Percentiles rank a stretch among this genome's conserved stretches.
phyloP scores from a whole-genome alignment of 2,888 invertebrate genomes.

The Digitonthophagus gazella region DNA sequence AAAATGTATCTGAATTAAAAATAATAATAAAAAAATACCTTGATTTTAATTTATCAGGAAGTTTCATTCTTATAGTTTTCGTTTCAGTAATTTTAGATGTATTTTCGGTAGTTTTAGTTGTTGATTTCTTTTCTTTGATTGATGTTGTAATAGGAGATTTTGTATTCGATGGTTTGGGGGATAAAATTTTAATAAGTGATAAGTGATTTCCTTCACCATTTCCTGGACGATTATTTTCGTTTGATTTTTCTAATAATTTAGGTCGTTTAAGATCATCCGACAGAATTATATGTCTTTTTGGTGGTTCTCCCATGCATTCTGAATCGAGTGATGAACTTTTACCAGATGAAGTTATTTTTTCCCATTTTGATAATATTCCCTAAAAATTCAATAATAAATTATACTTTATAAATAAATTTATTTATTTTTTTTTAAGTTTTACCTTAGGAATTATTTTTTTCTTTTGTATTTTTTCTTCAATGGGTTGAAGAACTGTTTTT shows the following conservation, averaged over 20 bases:
- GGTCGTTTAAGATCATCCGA: constrained; percentile 22
- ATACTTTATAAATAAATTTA: background rate
- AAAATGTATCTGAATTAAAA: background rate
- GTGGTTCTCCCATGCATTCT: constrained; percentile 13
- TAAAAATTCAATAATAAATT: background rate
- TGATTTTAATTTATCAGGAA: constrained; percentile 17
- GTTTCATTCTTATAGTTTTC: constrained; percentile 11
- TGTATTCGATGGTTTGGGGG: background rate
- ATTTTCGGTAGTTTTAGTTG: background rate
- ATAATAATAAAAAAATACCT: constrained; percentile 14
- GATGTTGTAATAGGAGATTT: constrained; percentile 2
- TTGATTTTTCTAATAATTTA: background rate
- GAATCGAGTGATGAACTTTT: constrained; percentile 6
- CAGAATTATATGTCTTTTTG: background rate
- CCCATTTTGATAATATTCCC: background rate
- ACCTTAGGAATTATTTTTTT: constrained; percentile 24
- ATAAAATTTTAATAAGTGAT: background rate
- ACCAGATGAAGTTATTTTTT: constrained; percentile 6
- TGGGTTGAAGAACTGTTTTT: constrained; percentile 13
- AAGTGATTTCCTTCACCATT: constrained; percentile 8
- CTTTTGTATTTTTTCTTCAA: constrained; percentile 27
- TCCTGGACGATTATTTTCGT: background rate
- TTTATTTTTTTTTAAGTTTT: background rate
- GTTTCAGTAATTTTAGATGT: constrained; percentile 12
- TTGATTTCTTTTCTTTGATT: constrained; percentile 7